phyloP scores from a whole-genome alignment of 2,888 invertebrate genomes.

The Melanophora roralis region DNA sequence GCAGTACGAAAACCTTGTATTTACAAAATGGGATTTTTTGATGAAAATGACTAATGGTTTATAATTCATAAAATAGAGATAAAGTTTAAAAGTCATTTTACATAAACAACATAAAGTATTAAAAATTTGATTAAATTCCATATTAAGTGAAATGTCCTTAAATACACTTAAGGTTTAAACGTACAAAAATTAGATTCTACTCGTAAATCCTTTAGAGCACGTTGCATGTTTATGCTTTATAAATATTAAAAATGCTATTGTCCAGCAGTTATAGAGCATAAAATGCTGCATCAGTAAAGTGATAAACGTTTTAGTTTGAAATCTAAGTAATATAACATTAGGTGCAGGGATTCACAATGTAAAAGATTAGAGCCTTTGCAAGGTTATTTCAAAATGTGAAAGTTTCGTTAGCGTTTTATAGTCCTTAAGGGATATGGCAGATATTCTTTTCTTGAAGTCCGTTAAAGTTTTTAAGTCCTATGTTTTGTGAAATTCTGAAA shows the following conservation, averaged over 20 bases:
- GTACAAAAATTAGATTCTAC: constrained; percentile 28
- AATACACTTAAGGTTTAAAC: background rate
- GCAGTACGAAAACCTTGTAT: constrained; percentile 15
- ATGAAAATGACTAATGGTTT: constrained; percentile 55
- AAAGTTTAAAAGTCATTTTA: constrained; percentile 53
- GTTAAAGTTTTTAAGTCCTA: no score
- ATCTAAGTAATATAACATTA: background rate
- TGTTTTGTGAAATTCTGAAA: no score
- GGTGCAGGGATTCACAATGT: no score
- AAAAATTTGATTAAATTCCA: constrained; percentile 36
- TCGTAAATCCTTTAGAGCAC: constrained; percentile 22
- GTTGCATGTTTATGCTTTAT: constrained; percentile 1
- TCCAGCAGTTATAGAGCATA: constrained; percentile 46
- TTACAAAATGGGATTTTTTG: constrained; percentile 24
- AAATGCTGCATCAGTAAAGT: background rate
- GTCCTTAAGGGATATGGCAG: no score
- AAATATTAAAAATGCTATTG: constrained; percentile 33
- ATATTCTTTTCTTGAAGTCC: no score
- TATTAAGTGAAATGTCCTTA: background rate
- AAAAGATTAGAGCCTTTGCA: no score
- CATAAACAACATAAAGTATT: constrained; percentile 25
- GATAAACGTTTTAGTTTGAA: background rate
- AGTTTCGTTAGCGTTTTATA: no score
- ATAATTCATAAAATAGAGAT: constrained; percentile 33
- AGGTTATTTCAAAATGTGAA: no score